Evolutionary conservation across 2,888 invertebrate genomes (phyloP), one percentile per base, ranked within the genome.

Genomic region (Cybosia mesomella): DNA sequence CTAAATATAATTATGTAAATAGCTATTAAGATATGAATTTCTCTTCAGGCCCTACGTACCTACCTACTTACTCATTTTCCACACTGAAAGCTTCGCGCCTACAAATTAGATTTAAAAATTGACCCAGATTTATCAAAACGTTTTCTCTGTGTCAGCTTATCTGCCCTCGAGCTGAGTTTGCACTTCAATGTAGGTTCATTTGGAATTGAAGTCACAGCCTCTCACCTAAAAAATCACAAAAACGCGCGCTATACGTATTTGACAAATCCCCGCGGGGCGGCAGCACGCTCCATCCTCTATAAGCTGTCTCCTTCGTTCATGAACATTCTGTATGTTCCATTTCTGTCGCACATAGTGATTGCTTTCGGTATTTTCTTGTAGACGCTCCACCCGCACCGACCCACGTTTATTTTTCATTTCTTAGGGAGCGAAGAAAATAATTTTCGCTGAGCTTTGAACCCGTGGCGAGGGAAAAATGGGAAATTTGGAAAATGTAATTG

Each of bases 401-500:
- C 74, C 84, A 82, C 91, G 91, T 94, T 94, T 94, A 94, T 94
- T 94, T 94, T 94, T 93, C 94, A 94, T 94, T 91, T 92, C 92
- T 89, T 90, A 80, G 85, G 88, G 92, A 91, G 89, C 87, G 89
- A 89, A 88, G 92, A 92, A 94, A 94, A 95, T 94, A 91, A 94
- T 94, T 95, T 94, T 92, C 93, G 85, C 83, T 91, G 92, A 93
- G 93, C 93, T 94, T 91, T 93, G 93, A 93, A 92, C 93, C 90
- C 87, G 89, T 89, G 88, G 86, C 87, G 89, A 85, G 88, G 90
- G 90, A 92, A 93, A 93, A 93, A 92, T 91, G 89, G 87, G 90
- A 93, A 91, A 91, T 93, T 92, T 91, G 83, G 91, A 91, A 94
- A 93, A 92, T 91, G 91, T 93, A 94, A 95, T 95, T 94, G 94